These are phyloP conservation scores for Leptonema lineaticorne DNA, from an alignment of 1,140 invertebrate species.

Conservation along the genomic window DNA sequence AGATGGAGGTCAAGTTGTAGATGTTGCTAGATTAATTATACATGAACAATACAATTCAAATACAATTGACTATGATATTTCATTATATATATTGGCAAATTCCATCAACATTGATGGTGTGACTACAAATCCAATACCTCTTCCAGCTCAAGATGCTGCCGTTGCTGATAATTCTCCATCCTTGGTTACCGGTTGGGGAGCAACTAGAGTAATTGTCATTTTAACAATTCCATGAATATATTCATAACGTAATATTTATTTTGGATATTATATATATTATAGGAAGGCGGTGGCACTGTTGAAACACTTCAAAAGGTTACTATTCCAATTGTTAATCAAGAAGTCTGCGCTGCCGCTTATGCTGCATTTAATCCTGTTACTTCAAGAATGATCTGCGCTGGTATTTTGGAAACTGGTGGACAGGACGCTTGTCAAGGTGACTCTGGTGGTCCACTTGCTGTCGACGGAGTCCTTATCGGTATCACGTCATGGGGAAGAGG, in stretches of 20 bases:
- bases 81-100: not conserved
- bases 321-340: not conserved
- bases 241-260: too few relatives aligned
- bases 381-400: conserved; percentile 51
- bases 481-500: conserved; percentile 72
- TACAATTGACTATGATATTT: conserved; percentile 8
- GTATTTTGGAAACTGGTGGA: conserved; percentile 32
- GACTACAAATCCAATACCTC: not conserved
- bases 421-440: conserved; percentile 66
- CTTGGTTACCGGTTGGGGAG: conserved; percentile 26
- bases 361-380: conserved; percentile 42
- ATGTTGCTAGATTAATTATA: conserved; percentile 41
- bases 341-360: not conserved
- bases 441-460: conserved; percentile 64
- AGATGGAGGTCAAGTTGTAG: conserved; percentile 45
- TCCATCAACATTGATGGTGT: not conserved
- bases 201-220: not conserved
- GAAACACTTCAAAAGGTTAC: not conserved
- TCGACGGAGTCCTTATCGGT: conserved; percentile 56
- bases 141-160: not conserved
- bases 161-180: not conserved
- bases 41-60: conserved; percentile 39
- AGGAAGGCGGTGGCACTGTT: not conserved
- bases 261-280: too few relatives aligned
- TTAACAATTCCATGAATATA: too few relatives aligned